These are phyloP conservation scores for Pristionchus pacificus DNA, from an alignment of 1,140 invertebrate genomes.

Conservation along the genomic window DNA sequence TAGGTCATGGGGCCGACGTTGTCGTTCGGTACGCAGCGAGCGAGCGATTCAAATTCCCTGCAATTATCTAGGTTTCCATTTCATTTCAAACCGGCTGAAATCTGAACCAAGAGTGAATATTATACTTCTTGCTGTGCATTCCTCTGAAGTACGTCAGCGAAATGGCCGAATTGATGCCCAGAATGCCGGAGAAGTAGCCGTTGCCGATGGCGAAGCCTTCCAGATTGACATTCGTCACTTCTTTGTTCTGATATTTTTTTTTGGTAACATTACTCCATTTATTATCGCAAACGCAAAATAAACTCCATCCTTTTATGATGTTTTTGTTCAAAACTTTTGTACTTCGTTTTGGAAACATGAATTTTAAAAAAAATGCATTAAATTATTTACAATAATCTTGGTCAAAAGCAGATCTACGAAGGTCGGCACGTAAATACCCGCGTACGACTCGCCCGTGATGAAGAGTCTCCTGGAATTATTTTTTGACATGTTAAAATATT, in stretches of 20 bases:
- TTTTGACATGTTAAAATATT: too few relatives aligned
- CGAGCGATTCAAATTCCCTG: background rate
- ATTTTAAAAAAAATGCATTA: background rate
- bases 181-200: constrained; percentile 39
- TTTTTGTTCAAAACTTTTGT: too few relatives aligned
- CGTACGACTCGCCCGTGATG: constrained; percentile 61
- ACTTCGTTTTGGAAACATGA: too few relatives aligned
- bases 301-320: too few relatives aligned
- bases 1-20: background rate
- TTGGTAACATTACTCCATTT: too few relatives aligned
- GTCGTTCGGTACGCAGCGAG: background rate
- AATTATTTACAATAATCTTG: constrained; percentile 22
- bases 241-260: too few relatives aligned
- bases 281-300: too few relatives aligned
- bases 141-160: constrained; percentile 28
- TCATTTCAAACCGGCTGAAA: too few relatives aligned
- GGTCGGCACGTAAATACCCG: constrained; percentile 61
- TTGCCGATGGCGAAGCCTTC: constrained; percentile 49
- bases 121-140: constrained; percentile 21
- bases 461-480: too few relatives aligned
- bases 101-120: too few relatives aligned
- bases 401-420: constrained; percentile 58
- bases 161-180: constrained; percentile 28
- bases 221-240: constrained; percentile 44
- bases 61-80: too few relatives aligned